phyloP scores from a whole-genome alignment of 2,888 invertebrate genomes.

The Mesorhabditis sp. region DNA sequence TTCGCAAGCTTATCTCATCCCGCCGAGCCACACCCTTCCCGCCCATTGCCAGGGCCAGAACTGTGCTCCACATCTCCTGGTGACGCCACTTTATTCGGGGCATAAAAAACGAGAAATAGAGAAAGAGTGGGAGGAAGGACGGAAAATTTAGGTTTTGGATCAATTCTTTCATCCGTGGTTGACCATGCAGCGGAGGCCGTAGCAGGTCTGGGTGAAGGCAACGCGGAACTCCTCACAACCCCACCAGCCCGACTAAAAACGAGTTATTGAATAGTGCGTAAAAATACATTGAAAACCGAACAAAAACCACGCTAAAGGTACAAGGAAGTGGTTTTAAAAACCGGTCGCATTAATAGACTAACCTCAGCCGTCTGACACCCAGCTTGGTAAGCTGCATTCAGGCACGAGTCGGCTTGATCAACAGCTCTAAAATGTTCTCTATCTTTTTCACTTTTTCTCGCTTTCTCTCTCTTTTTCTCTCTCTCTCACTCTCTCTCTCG shows the following conservation, averaged over 20 bases:
- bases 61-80: too few relatives aligned
- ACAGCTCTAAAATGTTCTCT: slow-evolving; percentile 23
- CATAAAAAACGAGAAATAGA: neutral
- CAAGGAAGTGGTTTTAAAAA: too few relatives aligned
- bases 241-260: neutral
- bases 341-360: slow-evolving; percentile 3
- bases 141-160: too few relatives aligned
- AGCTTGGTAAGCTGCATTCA: slow-evolving; percentile 27
- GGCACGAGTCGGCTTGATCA: slow-evolving; percentile 23
- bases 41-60: too few relatives aligned
- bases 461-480: neutral
- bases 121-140: neutral
- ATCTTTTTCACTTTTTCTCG: neutral
- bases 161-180: neutral
- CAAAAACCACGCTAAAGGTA: too few relatives aligned
- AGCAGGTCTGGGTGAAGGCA: neutral
- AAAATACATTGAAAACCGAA: too few relatives aligned
- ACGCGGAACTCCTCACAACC: slow-evolving; percentile 1
- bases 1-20: too few relatives aligned
- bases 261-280: neutral
- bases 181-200: neutral
- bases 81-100: neutral
- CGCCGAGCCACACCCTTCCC: too few relatives aligned
- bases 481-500: neutral
- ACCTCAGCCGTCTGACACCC: slow-evolving; percentile 23